These are phyloP conservation scores for Halictus quadricinctus DNA, from an alignment of 2,888 invertebrate genomes.

Conservation along the genomic window DNA sequence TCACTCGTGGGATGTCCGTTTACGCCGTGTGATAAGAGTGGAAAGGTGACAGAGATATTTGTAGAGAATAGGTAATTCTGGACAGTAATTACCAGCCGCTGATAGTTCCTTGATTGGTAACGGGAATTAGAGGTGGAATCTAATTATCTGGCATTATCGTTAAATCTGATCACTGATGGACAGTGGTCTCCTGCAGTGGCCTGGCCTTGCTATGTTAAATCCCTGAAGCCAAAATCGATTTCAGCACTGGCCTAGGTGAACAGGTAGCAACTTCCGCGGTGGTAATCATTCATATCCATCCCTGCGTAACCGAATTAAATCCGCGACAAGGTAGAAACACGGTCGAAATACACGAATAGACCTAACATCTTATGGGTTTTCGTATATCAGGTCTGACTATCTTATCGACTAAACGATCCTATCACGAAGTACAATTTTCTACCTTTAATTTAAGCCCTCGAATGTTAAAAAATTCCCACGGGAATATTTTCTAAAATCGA, in stretches of 20 bases:
- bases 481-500: background rate
- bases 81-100: slow-evolving; percentile 76
- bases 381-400: too few species aligned
- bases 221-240: slow-evolving; percentile 66
- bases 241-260: slow-evolving; percentile 6
- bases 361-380: background rate
- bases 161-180: slow-evolving; percentile 76
- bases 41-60: slow-evolving; percentile 65
- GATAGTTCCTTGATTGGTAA: slow-evolving; percentile 78
- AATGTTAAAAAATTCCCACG: too few species aligned
- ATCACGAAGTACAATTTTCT: background rate
- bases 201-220: slow-evolving; percentile 48
- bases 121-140: slow-evolving; percentile 77
- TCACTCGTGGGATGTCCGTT: background rate
- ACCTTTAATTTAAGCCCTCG: background rate
- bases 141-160: slow-evolving; percentile 79
- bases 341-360: background rate
- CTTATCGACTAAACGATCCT: background rate
- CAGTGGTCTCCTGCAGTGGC: slow-evolving; percentile 70
- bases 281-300: background rate
- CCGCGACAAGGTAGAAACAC: background rate
- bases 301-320: background rate
- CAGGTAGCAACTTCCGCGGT: slow-evolving; percentile 17
- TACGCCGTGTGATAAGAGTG: slow-evolving; percentile 23
- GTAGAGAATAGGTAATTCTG: slow-evolving; percentile 75